phyloP scores from a whole-genome alignment of 2,113 vertebrate species.

The Anas platyrhynchos region DNA sequence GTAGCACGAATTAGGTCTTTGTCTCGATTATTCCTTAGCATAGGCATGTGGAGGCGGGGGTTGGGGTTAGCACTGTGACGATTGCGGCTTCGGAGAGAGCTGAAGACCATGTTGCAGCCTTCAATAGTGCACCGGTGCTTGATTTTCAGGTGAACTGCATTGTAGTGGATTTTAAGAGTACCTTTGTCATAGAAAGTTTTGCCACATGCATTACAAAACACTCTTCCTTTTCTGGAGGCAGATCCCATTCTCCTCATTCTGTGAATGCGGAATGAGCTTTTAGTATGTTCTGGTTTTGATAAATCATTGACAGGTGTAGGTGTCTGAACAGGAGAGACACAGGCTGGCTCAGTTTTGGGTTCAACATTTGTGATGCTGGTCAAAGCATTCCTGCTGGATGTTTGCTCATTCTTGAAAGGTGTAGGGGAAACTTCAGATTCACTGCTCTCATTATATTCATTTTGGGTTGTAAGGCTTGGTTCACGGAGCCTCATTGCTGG shows the following conservation, averaged over 20 bases:
- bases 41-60: slow-evolving; percentile 97
- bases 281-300: slow-evolving; percentile 90
- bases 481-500: slow-evolving; percentile 91
- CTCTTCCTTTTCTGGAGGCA: slow-evolving; percentile 96
- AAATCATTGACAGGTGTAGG: slow-evolving; percentile 81
- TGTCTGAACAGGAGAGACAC: slow-evolving; percentile 85
- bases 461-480: slow-evolving; percentile 90
- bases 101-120: slow-evolving; percentile 99
- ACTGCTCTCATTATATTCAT: slow-evolving; percentile 94
- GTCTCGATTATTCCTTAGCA: slow-evolving; percentile 98
- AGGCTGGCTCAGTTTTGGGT: slow-evolving; percentile 93
- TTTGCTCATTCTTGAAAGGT: slow-evolving; percentile 90
- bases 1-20: slow-evolving; percentile 96
- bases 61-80: slow-evolving; percentile 99
- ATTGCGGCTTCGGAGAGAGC: slow-evolving; percentile 96
- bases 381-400: slow-evolving; percentile 88
- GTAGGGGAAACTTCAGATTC: slow-evolving; percentile 96
- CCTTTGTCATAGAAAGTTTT: slow-evolving; percentile 99
- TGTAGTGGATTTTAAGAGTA: slow-evolving; percentile 99
- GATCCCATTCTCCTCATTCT: slow-evolving; percentile 96
- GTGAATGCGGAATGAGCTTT: slow-evolving; percentile 96
- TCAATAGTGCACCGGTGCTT: slow-evolving; percentile 99
- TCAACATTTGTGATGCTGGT: slow-evolving; percentile 91
- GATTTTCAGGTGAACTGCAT: slow-evolving; percentile 98
- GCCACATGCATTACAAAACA: slow-evolving; percentile 98